Evolutionary conservation across 2,113 vertebrate species (phyloP).

Genomic region (Litocranius walleri): DNA sequence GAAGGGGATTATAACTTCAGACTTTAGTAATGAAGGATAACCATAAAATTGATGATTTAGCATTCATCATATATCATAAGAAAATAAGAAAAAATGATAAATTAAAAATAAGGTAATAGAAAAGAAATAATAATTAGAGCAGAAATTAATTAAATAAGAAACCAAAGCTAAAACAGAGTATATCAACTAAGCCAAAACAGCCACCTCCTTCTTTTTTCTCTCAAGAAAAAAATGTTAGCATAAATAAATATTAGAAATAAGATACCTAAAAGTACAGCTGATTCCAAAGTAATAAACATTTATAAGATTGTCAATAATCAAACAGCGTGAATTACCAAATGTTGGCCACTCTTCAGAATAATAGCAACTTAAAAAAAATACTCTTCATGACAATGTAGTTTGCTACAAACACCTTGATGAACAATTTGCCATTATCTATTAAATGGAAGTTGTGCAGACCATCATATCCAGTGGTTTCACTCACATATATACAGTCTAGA

Average conservation of each 20-base stretch:
- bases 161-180: neutral
- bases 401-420: neutral
- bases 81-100: neutral
- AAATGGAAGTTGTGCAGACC: neutral
- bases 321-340: neutral
- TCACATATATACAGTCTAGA: neutral
- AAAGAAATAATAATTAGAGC: neutral
- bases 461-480: neutral
- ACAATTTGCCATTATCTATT: neutral
- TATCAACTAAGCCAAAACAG: neutral
- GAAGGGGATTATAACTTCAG: neutral
- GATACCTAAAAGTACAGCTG: neutral
- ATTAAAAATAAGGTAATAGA: neutral
- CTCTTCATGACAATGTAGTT: neutral
- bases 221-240: neutral
- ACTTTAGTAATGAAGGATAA: neutral
- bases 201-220: neutral
- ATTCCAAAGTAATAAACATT: neutral
- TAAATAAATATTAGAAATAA: neutral
- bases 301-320: neutral
- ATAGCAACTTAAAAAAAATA: neutral
- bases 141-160: neutral
- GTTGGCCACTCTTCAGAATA: neutral
- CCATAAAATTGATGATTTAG: neutral
- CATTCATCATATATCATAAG: neutral